These are phyloP conservation scores for Melolontha melolontha DNA, from an alignment of 2,888 invertebrate genomes.

Conservation along the genomic window DNA sequence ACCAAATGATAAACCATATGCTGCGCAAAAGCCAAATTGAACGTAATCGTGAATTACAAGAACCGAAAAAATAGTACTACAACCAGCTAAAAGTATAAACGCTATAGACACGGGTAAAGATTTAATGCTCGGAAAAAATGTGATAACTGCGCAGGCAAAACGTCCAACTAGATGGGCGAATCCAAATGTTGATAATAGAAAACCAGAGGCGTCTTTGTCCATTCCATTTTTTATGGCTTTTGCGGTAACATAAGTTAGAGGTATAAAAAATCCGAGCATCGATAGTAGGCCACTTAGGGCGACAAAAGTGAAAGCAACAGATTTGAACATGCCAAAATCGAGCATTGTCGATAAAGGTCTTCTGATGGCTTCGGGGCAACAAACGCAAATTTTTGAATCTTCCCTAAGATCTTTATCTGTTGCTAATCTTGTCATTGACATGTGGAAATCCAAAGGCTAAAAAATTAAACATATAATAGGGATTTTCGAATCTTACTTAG, in stretches of 20 bases:
- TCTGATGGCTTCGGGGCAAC: constrained; percentile 81
- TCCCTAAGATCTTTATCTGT: constrained; percentile 77
- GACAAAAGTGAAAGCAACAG: constrained; percentile 86
- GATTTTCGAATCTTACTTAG: background rate
- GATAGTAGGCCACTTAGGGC: constrained; percentile 88
- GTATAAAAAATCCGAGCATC: constrained; percentile 92
- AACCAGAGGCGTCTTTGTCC: constrained; percentile 57
- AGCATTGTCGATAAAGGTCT: constrained; percentile 83
- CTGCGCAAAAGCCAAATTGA: constrained; percentile 79
- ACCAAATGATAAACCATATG: constrained; percentile 94
- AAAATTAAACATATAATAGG: constrained; percentile 6
- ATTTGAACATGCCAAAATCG: constrained; percentile 83
- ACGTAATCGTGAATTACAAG: constrained; percentile 69
- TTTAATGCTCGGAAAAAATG: constrained; percentile 49
- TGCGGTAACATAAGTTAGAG: constrained; percentile 79
- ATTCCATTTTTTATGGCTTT: constrained; percentile 70
- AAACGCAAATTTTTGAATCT: constrained; percentile 70
- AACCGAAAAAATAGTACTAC: constrained; percentile 82
- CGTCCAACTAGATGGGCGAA: constrained; percentile 89
- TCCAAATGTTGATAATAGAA: constrained; percentile 85
- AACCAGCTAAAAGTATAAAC: constrained; percentile 66
- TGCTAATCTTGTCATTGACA: constrained; percentile 82
- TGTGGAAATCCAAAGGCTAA: constrained; percentile 72
- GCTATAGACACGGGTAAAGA: constrained; percentile 45
- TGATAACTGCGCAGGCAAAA: constrained; percentile 79